These are phyloP conservation scores for Anthonomus grandis DNA, from an alignment of 1,140 invertebrate species.

Conservation along the genomic window DNA sequence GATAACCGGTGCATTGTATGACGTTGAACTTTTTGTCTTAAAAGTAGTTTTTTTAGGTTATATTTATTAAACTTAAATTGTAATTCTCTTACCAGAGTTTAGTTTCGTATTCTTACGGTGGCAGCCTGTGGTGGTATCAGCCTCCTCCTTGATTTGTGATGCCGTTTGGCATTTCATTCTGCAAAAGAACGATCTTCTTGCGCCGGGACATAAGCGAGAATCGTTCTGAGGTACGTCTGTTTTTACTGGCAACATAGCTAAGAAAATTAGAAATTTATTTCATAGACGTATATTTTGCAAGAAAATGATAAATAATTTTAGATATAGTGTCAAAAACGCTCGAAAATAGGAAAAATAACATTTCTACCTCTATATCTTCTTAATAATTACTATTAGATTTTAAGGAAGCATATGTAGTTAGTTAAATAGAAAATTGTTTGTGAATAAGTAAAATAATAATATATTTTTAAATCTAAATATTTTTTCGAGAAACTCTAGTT, in stretches of 20 bases:
- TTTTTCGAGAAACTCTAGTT: too few relatives aligned
- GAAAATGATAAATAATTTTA: too few relatives aligned
- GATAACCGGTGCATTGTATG: conserved; percentile 85
- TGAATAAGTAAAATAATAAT: too few relatives aligned
- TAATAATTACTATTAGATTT: too few relatives aligned
- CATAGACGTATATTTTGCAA: background rate
- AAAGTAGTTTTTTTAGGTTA: background rate
- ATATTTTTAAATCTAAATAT: too few relatives aligned
- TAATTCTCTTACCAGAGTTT: conserved; percentile 52
- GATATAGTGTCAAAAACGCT: too few relatives aligned
- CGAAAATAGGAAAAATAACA: too few relatives aligned
- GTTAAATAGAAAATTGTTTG: too few relatives aligned
- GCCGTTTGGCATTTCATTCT: conserved; percentile 80
- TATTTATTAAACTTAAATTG: background rate
- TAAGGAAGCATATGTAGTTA: too few relatives aligned
- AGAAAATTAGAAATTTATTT: conserved; percentile 13
- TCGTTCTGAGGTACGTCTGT: conserved; percentile 74
- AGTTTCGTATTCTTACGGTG: conserved; percentile 66
- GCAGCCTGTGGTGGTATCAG: conserved; percentile 60
- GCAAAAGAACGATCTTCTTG: conserved; percentile 88
- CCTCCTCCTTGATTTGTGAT: conserved; percentile 70
- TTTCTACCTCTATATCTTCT: too few relatives aligned
- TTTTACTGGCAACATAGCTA: conserved; percentile 89
- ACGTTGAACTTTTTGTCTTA: conserved; percentile 74
- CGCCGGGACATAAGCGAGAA: conserved; percentile 78